Evolutionary conservation across 1,140 invertebrate genomes (phyloP), one percentile per base, ranked within the genome.

Genomic region (Lepidurus arcticus): DNA sequence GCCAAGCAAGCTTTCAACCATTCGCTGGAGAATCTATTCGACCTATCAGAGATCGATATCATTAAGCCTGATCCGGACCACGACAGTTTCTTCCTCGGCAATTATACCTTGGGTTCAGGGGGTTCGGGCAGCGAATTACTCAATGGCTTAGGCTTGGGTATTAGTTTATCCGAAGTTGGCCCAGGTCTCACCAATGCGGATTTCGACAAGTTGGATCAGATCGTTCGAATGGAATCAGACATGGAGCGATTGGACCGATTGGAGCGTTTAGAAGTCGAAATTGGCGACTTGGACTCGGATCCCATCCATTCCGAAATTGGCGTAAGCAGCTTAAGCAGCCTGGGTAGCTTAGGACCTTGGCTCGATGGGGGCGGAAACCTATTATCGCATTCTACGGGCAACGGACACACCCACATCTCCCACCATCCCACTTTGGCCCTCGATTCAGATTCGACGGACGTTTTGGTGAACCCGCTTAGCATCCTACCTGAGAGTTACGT

Each of bases 221-320:
- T 78, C 73, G 78, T 78, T 7, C 43, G 78, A 21, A 78, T 78
- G 78, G 78, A 78, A 45, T 73, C 78, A 2, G 78, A 78, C 13
- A 26, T 78, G 11, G 78, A 78, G 47, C 65, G 78, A 26, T 44
- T 78, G 26, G 78, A 78, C 13, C 73, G 78, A 8, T 42, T 78
- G 73, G 78, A 78, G 47, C 43, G 78, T 44, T 73, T 78, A 5
- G 78, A 78, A 75, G 78, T 78, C 9, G 78, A 78, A 78, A 73
- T 78, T 16, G 78, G 78, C 24, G 45, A 44, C 75, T 74, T 78
- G 10, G 78, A 78, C 7, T 74, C 78, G 9, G 78, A 78, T 78
- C 73, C 53, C n/a, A 65, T 65, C 21, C 53, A 65, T 65, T 65
- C 53, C 53, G 53, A 65, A 21, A 65, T 65, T 7, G 53, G 53